Evolutionary conservation across 1,140 invertebrate species (phyloP).

Genomic region (Caerostris darwini): DNA sequence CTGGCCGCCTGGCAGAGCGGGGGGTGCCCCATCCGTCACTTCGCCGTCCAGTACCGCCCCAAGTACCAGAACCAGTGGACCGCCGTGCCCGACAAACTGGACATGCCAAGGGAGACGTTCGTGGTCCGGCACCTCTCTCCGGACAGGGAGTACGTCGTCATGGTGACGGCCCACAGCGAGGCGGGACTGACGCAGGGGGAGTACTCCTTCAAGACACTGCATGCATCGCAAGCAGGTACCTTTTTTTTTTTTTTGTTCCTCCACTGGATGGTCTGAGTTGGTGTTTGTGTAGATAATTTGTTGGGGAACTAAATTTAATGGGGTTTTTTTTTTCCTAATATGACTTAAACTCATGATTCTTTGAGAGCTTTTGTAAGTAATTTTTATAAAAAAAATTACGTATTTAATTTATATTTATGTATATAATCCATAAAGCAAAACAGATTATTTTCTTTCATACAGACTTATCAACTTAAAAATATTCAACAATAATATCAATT

Average conservation of each 20-base stretch:
- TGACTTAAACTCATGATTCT: too few relatives aligned
- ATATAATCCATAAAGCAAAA: too few relatives aligned
- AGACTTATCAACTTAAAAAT: too few relatives aligned
- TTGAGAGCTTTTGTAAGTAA: too few relatives aligned
- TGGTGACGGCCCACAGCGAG: slow-evolving; percentile 78
- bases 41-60: slow-evolving; percentile 86
- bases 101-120: slow-evolving; percentile 30
- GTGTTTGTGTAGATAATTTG: too few relatives aligned
- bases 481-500: too few relatives aligned
- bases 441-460: too few relatives aligned
- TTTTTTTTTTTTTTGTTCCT: not conserved
- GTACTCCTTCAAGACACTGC: slow-evolving; percentile 74
- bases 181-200: slow-evolving; percentile 77
- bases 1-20: slow-evolving; percentile 86
- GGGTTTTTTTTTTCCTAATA: too few relatives aligned
- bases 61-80: slow-evolving; percentile 81
- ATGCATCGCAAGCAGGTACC: not conserved
- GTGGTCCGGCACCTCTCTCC: slow-evolving; percentile 58
- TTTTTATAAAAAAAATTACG: too few relatives aligned
- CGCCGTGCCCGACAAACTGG: slow-evolving; percentile 38
- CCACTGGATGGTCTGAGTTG: not conserved
- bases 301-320: too few relatives aligned
- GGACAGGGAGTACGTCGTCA: slow-evolving; percentile 75
- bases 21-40: slow-evolving; percentile 84
- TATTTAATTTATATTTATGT: too few relatives aligned